Evolutionary conservation across 1,140 invertebrate genomes (phyloP), one percentile per base, ranked within the genome.

Genomic region (Drosophila kurseongensis): DNA sequence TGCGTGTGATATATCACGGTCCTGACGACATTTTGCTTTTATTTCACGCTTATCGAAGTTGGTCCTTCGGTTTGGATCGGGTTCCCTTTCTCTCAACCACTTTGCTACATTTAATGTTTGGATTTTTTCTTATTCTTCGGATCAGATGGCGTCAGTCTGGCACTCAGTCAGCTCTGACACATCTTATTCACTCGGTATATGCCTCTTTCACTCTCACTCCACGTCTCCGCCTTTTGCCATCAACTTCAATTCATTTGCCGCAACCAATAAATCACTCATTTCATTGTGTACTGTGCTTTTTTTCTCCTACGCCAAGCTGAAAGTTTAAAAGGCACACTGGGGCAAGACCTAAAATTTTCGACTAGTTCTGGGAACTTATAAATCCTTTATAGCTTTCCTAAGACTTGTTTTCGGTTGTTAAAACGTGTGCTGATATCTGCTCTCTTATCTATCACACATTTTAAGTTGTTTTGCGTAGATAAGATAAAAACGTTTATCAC

Each of bases 1-100:
- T 86, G 82, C 82, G 82, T 86, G 82, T 82, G 82, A 86, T 86
- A 86, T 82, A 86, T 86, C 82, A 78, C 78, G 62, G 82, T 72
- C 78, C 73, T 67, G 58, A 67, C 75, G 55, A 78, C 79, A 68
- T 65, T 68, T 54, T 78, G 80, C 68, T 72, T 86, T 81, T 75
- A 86, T 75, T 85, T 81, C 76, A 62, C 74, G 74, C 81, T 85
- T 86, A 85, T 85, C 82, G 74, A 81, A 74, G 67, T 63, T 48
- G 27, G 13, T 55, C 38, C 62, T 50, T 59, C 36, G 32, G 5
- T 32, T 45, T 40, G 36, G 16, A 16, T 40, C 40, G 41, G 38
- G 18, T 18, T 48, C 63, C 47, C 57, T 42, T 47, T 29, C 54
- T 40, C 38, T 27, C 54, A 68, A 76, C 66, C 78, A 85, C 74